Evolutionary conservation across 2,797 vertebrate genomes (phyloP).

Genomic region (Otolemur crassicaudatus): DNA sequence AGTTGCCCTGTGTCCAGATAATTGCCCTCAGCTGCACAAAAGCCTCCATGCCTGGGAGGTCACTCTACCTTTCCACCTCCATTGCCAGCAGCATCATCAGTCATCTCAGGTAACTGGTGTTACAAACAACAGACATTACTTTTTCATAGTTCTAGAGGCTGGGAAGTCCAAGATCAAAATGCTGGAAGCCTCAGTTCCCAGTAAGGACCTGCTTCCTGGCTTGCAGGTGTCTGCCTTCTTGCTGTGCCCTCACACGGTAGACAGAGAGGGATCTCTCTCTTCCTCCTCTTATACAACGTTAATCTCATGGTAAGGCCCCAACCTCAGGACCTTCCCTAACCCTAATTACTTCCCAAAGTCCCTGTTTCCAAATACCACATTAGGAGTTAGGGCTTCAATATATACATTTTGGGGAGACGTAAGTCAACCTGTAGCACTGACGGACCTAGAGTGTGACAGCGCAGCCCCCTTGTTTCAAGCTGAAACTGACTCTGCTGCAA

Average conservation of each 20-base stretch:
- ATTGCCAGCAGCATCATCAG: background rate
- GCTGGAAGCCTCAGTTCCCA: fast-evolving
- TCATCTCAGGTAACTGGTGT: background rate
- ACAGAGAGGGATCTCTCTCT: background rate
- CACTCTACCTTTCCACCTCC: background rate
- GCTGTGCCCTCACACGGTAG: fast-evolving
- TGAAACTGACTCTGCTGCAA: background rate
- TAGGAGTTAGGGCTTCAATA: background rate
- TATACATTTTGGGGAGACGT: fast-evolving
- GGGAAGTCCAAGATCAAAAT: background rate
- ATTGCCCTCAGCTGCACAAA: background rate
- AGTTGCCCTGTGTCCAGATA: background rate
- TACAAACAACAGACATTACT: background rate
- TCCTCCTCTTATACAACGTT: background rate
- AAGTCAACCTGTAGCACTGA: background rate
- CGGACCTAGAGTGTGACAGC: background rate
- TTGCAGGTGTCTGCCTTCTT: background rate
- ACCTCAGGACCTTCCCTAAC: background rate
- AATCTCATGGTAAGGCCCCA: background rate
- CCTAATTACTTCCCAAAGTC: background rate
- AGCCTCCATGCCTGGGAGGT: background rate
- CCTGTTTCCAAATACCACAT: background rate
- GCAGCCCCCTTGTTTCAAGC: background rate
- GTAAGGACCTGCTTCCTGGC: background rate
- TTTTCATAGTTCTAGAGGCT: background rate